phyloP scores from a whole-genome alignment of 1,140 invertebrate genomes.

The Acyrthosiphon pisum region DNA sequence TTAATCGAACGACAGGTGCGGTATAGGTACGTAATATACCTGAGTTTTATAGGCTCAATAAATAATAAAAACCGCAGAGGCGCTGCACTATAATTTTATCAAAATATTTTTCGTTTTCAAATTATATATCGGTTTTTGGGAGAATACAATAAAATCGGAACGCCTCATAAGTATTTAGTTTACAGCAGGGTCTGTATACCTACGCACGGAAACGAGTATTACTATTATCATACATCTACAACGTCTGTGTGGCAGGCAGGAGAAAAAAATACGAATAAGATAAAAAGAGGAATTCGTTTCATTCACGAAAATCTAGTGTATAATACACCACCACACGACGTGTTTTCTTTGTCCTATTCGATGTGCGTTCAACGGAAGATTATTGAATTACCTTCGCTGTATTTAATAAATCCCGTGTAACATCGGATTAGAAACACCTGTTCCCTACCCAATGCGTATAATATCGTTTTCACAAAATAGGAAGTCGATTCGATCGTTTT shows the following conservation, averaged over 20 bases:
- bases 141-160: slow-evolving; percentile 1
- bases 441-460: background rate
- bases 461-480: background rate
- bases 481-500: background rate
- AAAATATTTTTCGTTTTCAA: background rate
- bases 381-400: background rate
- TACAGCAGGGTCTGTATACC: background rate
- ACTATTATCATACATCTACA: background rate
- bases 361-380: background rate
- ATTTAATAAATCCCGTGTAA: slow-evolving; percentile 20
- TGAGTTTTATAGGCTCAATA: background rate
- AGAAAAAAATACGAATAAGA: background rate
- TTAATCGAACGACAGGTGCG: background rate
- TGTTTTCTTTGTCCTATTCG: slow-evolving; percentile 3
- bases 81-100: background rate
- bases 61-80: background rate
- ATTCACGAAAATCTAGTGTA: background rate
- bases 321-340: background rate
- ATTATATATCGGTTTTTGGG: background rate
- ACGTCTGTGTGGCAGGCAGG: background rate
- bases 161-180: background rate
- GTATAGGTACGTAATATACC: background rate
- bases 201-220: background rate
- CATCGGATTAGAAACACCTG: slow-evolving; percentile 23
- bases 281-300: background rate